Base-by-base conservation (phyloP, 2,888 invertebrate species). In the Andrena chrysosceles region DNA sequence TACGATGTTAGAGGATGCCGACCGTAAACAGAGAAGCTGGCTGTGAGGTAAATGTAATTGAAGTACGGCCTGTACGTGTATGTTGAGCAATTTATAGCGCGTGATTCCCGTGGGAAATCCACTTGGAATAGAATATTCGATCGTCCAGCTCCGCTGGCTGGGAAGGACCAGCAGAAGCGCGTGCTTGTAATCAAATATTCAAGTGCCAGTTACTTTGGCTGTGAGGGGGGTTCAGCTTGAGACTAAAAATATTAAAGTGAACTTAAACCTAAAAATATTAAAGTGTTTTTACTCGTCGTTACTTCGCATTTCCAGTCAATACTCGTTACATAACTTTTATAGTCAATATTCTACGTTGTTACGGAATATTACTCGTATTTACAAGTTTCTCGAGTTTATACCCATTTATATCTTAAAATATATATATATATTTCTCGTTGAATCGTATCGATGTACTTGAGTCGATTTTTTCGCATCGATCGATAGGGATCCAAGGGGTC, bases 81-180 rank as follows among this genome's bases (percentile, higher is more conserved):
- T 20, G 10, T 26, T 10, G 52, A 42, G 69, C 62, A 79, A 74
- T 75, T 78, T 74, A 35, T 60, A 74, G 70, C 29, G 75, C 71
- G 69, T 63, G 85, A 84, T 84, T 84, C 84, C 62, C 84, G 76
- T 76, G 84, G 84, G 84, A 84, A 84, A 84, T 84, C 52, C 66
- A 26, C 69, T 26, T 54, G 33, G 60, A 59, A 75, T 68, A 69
- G 73, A 76, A 66, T 80, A 84, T 84, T 84, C 66, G 59, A 52
- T 59, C 33, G 52, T 33, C 54, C 49, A 66, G 63, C 76, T 75
- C n/a, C 66, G 63, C 13, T 20, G 84, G 10, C 16, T 63, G 54
- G 8, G 8, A 81, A 71, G 59, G 33, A 59, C 63, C 5, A 68
- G 52, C 54, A 29, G 35, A 59, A 48, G 75, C 56, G 42, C 42